Evolutionary conservation across 2,888 invertebrate genomes (phyloP).

Genomic region (Theodoxus fluviatilis): DNA sequence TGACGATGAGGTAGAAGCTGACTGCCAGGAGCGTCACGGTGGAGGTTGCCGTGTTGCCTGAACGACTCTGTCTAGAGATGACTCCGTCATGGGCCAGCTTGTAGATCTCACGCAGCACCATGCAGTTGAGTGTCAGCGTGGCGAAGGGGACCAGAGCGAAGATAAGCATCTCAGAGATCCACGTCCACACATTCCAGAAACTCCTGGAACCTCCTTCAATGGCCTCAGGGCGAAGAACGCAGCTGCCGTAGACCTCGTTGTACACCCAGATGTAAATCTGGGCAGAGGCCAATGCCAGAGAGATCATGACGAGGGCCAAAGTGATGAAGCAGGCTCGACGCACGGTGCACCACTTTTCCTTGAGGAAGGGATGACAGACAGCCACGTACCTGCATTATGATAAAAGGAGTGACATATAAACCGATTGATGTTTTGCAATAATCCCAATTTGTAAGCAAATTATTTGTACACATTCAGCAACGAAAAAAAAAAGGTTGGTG

Average conservation of each 20-base stretch:
- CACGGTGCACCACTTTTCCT: slow-evolving; percentile 51
- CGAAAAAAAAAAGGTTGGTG: too few species aligned
- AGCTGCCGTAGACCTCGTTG: slow-evolving; percentile 30
- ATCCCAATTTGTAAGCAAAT: too few species aligned
- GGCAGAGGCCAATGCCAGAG: slow-evolving; percentile 37
- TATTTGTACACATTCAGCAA: too few species aligned
- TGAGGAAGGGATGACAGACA: slow-evolving; percentile 48
- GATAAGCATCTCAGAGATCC: slow-evolving; percentile 45
- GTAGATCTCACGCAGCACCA: slow-evolving; percentile 51
- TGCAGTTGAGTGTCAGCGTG: slow-evolving; percentile 50
- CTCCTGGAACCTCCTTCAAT: slow-evolving; percentile 28
- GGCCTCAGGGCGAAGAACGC: slow-evolving; percentile 35
- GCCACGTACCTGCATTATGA: slow-evolving; percentile 54
- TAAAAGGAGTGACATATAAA: too few species aligned
- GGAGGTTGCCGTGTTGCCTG: slow-evolving; percentile 44
- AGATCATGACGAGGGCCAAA: slow-evolving; percentile 31
- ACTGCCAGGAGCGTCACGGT: slow-evolving; percentile 57
- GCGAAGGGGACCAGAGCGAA: slow-evolving; percentile 48
- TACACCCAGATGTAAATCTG: slow-evolving; percentile 54
- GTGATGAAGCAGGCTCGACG: slow-evolving; percentile 42
- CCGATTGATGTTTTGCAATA: too few species aligned
- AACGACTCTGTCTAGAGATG: slow-evolving; percentile 30
- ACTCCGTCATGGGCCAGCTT: slow-evolving; percentile 40
- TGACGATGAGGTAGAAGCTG: slow-evolving; percentile 58
- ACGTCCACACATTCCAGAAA: slow-evolving; percentile 46